phyloP scores from a whole-genome alignment of 2,113 vertebrate genomes.

The Pholis gunnellus region DNA sequence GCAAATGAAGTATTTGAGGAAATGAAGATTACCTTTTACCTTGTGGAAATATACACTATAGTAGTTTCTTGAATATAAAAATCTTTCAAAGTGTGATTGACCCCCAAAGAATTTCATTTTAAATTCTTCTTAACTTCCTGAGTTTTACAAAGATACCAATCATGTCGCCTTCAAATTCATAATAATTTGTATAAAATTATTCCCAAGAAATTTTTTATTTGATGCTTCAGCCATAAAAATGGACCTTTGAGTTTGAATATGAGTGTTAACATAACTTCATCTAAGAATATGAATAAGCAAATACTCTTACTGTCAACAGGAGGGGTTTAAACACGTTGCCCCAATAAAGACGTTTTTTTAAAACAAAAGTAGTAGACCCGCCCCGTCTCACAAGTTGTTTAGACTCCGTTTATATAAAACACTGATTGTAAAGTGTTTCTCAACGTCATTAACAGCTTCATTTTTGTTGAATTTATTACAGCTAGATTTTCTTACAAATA shows the following conservation, averaged over 20 bases:
- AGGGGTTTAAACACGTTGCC: neutral
- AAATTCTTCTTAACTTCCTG: neutral
- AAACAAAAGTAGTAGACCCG: neutral
- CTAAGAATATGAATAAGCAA: neutral
- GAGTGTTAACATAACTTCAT: neutral
- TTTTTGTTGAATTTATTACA: neutral
- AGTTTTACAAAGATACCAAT: constrained; percentile 1
- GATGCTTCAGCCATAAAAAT: neutral
- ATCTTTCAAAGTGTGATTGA: neutral
- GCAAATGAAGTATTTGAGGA: neutral
- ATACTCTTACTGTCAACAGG: no score
- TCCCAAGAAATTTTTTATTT: neutral
- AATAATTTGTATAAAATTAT: neutral
- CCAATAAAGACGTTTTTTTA: neutral
- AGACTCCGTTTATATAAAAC: neutral
- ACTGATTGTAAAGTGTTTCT: neutral
- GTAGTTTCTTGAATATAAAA: neutral
- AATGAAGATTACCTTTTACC: neutral
- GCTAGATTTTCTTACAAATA: neutral
- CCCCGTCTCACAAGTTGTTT: neutral
- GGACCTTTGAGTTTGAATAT: neutral
- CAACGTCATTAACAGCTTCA: neutral
- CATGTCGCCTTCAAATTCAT: neutral
- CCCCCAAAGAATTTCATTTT: neutral
- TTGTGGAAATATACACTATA: neutral